phyloP scores from a whole-genome alignment of 2,797 vertebrate species.

The Podarcis siculus region DNA sequence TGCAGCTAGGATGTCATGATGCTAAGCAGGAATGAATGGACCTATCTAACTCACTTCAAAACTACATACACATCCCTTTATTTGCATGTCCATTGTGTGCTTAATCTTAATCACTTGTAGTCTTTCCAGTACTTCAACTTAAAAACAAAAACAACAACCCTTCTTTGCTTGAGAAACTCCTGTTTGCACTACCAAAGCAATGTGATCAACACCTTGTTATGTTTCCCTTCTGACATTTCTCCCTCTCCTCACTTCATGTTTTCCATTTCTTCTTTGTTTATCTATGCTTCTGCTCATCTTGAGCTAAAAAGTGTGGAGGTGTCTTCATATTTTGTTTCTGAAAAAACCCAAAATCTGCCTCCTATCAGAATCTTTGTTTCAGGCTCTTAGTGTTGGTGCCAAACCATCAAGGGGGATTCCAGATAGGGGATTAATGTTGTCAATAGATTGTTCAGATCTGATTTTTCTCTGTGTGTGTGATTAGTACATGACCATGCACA shows the following conservation, averaged over 20 bases:
- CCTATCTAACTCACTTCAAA: background rate
- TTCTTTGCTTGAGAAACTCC: background rate
- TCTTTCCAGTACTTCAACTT: too few species aligned
- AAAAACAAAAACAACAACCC: background rate
- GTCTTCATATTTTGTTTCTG: background rate
- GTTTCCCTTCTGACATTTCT: background rate
- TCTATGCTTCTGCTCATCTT: background rate
- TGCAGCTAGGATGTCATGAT: too few species aligned
- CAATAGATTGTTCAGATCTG: background rate
- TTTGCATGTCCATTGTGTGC: background rate
- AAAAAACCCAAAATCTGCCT: background rate
- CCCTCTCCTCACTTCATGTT: background rate
- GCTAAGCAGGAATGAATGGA: background rate
- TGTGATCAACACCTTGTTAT: background rate
- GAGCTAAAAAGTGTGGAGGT: background rate
- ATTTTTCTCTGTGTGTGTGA: background rate
- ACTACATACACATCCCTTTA: background rate
- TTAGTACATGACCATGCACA: too few species aligned
- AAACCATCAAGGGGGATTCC: background rate
- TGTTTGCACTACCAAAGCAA: background rate
- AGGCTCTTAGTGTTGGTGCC: too few species aligned
- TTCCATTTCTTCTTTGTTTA: background rate
- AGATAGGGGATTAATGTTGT: too few species aligned
- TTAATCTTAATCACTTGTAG: background rate
- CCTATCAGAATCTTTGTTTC: too few species aligned